Evolutionary conservation across 2,797 vertebrate genomes (phyloP), one percentile per base, ranked within the genome.

Genomic region (Oreortyx pictus): DNA sequence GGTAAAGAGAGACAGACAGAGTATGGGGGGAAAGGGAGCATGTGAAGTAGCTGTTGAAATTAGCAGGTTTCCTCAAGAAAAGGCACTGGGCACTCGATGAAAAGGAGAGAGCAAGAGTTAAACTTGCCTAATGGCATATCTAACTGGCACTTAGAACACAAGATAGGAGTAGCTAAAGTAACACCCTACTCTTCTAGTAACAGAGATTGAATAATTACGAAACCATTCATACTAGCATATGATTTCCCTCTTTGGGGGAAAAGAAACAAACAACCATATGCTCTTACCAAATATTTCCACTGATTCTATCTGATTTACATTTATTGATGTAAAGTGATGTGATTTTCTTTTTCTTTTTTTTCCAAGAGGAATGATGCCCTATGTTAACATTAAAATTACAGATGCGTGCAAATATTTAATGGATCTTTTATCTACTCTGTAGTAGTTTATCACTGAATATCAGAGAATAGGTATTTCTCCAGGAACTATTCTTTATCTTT

Each of bases 321-420:
- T 96, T 94, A 70, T 71, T 64, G 93, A 72, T 94, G 87, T 68
- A 88, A 94, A 96, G 57, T 88, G 96, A 91, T 85, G 61, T 49
- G 78, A 41, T 81, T 96, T 96, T 23, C 22, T 23, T 49, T 50
- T 25, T 8, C 4, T 50, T 50, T 50, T 50, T 29, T 29, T 95
- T 71, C 59, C 46, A 85, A 94, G 94, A 86, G 83, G 82, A 91
- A 60, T 0, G 1, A 35, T 82, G 33, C 12, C 41, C 70, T 43
- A 49, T 86, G 68, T 84, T 83, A 96, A 88, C 70, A 84, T 68
- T 94, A 86, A 95, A 92, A 88, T 61, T 70, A 88, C 59, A 57
- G 65, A 66, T n/a, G 62, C 22, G 50, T 33, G 37, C 82, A 95
- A 78, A 85, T 61, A 91, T 83, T 93, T 85, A 90, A 37, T 92